Evolutionary conservation across 2,888 invertebrate genomes (phyloP).

Genomic region (Temnothorax ravouxi): DNA sequence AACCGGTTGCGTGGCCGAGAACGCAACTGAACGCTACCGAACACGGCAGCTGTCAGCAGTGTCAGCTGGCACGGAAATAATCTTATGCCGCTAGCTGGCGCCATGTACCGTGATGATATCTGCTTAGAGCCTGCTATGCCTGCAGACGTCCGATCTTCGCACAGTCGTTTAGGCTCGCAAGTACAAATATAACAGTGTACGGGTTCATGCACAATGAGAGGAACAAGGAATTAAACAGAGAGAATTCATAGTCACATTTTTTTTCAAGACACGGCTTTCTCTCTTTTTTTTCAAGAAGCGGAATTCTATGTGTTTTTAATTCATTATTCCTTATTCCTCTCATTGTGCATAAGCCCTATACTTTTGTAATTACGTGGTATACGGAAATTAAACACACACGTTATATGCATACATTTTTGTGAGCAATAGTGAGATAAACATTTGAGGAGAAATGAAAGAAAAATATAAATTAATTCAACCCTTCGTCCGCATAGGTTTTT

Average conservation of each 20-base stretch:
- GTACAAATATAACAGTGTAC: not conserved
- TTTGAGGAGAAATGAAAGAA: not conserved
- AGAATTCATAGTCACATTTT: too few species aligned
- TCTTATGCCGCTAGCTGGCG: conserved; percentile 36
- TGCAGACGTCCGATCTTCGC: not conserved
- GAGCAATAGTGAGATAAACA: not conserved
- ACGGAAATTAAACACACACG: not conserved
- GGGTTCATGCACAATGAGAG: too few species aligned
- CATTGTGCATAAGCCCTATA: too few species aligned
- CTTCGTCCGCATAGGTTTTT: too few species aligned
- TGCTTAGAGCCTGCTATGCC: not conserved
- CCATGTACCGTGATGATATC: not conserved
- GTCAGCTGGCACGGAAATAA: conserved; percentile 1
- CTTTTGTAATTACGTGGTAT: too few species aligned
- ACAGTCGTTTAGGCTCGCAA: not conserved
- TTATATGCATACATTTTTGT: too few species aligned
- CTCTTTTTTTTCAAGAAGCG: too few species aligned
- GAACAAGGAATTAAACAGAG: too few species aligned
- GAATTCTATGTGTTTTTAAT: too few species aligned
- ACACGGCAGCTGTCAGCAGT: conserved; percentile 14
- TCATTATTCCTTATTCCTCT: too few species aligned
- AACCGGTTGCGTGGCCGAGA: not conserved
- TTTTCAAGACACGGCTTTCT: too few species aligned
- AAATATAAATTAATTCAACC: conserved; percentile 9
- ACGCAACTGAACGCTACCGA: not conserved